Percentiles rank a stretch among this genome's conserved stretches.
Conservation (phyloP, 2,888 invertebrate genomes). For the Crocallis elinguaria region DNA sequence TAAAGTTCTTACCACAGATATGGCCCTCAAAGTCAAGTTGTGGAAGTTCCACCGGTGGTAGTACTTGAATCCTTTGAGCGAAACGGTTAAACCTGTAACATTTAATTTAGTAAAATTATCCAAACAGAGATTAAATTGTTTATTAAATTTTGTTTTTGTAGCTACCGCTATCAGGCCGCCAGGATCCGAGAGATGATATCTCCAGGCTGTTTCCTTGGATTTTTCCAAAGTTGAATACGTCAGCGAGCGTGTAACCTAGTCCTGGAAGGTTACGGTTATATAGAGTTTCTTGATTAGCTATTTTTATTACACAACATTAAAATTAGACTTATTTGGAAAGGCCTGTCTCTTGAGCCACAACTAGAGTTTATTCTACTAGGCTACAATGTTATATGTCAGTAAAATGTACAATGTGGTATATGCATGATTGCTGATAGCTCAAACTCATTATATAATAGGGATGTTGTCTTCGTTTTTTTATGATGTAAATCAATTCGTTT, state of each 20-base stretch:
- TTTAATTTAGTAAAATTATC: not conserved
- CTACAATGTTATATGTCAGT: no score
- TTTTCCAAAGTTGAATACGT: slow-evolving; percentile 71
- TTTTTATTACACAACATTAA: no score
- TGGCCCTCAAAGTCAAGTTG: slow-evolving; percentile 70
- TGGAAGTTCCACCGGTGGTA: slow-evolving; percentile 74
- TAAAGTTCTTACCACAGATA: slow-evolving; percentile 50
- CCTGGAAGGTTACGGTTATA: slow-evolving; percentile 45
- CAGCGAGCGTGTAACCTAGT: slow-evolving; percentile 48
- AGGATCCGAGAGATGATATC: slow-evolving; percentile 51
- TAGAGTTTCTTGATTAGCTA: not conserved
- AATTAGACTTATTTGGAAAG: no score
- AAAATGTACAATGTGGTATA: no score
- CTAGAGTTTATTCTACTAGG: no score
- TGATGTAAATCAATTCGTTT: no score
- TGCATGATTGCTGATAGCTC: no score
- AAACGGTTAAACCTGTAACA: slow-evolving; percentile 58
- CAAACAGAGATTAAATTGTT: not conserved
- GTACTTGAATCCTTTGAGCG: slow-evolving; percentile 63
- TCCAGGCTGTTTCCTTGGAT: slow-evolving; percentile 70
- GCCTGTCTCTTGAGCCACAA: no score
- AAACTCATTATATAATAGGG: no score
- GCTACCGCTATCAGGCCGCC: slow-evolving; percentile 53
- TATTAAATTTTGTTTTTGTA: not conserved
- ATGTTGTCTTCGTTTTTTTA: no score